Conservation (phyloP, 2,113 vertebrate genomes). For the Candoia aspera region DNA sequence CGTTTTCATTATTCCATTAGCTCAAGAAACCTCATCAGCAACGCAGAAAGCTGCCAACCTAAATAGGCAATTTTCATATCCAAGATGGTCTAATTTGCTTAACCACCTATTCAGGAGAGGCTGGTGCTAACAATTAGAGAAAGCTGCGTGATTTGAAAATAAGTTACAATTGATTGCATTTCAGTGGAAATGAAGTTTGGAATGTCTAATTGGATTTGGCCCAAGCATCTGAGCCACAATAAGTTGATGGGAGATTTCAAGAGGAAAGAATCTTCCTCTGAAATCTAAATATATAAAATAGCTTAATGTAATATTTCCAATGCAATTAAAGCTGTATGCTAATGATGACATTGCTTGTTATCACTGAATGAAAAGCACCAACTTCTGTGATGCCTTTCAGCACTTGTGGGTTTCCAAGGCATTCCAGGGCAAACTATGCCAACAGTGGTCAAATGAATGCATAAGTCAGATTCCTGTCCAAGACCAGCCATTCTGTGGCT, state of each 20-base stretch:
- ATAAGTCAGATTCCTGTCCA: neutral
- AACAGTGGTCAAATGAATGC: neutral
- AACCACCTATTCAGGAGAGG: slow-evolving; percentile 78
- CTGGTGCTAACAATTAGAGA: slow-evolving; percentile 82
- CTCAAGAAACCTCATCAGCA: slow-evolving; percentile 80
- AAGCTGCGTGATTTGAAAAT: slow-evolving; percentile 77
- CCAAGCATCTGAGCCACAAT: slow-evolving; percentile 71
- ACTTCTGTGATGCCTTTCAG: slow-evolving; percentile 41
- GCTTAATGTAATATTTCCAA: slow-evolving; percentile 78
- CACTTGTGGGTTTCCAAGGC: slow-evolving; percentile 26
- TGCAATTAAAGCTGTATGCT: slow-evolving; percentile 75
- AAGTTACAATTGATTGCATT: slow-evolving; percentile 90
- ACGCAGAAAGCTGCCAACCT: slow-evolving; percentile 72
- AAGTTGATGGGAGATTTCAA: slow-evolving; percentile 72
- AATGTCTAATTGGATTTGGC: slow-evolving; percentile 82
- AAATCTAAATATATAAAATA: slow-evolving; percentile 71
- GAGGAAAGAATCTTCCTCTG: slow-evolving; percentile 72
- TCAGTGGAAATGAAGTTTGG: slow-evolving; percentile 84
- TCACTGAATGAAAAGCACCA: slow-evolving; percentile 53
- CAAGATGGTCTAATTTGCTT: slow-evolving; percentile 79
- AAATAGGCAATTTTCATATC: slow-evolving; percentile 82
- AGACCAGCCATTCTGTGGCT: neutral
- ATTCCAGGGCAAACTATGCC: neutral
- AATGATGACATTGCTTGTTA: slow-evolving; percentile 70
- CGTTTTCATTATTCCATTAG: slow-evolving; percentile 86